phyloP scores from a whole-genome alignment of 2,113 vertebrate species.

The Chloropsis cyanopogon region DNA sequence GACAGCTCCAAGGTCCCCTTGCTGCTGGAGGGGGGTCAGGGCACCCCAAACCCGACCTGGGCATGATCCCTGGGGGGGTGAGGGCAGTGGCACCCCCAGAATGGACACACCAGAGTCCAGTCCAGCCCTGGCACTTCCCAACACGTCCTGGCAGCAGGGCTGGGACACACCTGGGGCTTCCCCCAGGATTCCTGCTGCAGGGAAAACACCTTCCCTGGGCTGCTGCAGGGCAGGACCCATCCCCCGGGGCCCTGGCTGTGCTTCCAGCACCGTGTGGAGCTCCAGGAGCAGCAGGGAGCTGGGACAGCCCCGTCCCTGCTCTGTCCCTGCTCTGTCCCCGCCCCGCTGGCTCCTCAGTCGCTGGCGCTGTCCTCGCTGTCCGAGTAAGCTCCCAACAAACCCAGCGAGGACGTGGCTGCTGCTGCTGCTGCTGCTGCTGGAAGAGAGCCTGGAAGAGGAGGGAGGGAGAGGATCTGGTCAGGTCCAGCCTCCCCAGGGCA shows the following conservation, averaged over 20 bases:
- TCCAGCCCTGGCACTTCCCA: accelerated
- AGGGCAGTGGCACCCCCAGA: neutral
- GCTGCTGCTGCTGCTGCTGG: neutral
- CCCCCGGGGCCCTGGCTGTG: neutral
- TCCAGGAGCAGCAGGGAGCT: neutral
- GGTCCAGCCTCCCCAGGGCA: neutral
- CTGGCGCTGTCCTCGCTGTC: constrained; percentile 70
- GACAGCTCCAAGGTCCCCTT: accelerated
- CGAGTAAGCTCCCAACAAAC: constrained; percentile 68
- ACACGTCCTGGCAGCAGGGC: accelerated
- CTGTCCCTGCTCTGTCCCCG: no score
- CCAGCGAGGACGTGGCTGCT: constrained; percentile 55
- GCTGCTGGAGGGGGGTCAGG: accelerated
- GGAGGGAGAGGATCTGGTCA: neutral
- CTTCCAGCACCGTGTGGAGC: neutral
- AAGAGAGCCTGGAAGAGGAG: neutral
- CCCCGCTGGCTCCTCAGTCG: neutral
- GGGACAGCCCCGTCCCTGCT: neutral
- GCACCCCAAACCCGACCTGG: accelerated
- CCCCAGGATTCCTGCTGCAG: neutral
- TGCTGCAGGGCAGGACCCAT: neutral
- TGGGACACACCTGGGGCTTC: neutral
- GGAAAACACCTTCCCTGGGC: neutral
- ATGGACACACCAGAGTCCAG: accelerated
- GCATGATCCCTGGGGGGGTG: accelerated